Conservation (phyloP, 2,797 vertebrate species). For the Sebastes itinus region DNA sequence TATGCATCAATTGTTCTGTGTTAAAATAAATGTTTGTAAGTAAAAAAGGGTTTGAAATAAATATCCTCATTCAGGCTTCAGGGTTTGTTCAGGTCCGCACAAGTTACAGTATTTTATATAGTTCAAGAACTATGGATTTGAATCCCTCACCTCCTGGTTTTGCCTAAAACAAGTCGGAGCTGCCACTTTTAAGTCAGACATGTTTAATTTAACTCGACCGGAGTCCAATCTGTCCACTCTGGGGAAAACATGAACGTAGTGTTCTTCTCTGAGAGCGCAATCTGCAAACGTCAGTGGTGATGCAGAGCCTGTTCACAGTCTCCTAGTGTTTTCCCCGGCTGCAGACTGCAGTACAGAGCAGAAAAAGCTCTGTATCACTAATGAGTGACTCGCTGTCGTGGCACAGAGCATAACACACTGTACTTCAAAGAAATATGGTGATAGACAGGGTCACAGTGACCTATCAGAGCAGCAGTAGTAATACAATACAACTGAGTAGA, state of each 20-base stretch:
- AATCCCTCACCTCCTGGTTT: background rate
- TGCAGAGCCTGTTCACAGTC: background rate
- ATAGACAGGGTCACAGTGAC: slow-evolving; percentile 13
- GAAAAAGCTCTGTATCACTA: slow-evolving; percentile 9
- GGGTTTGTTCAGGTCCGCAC: background rate
- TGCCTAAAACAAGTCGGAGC: background rate
- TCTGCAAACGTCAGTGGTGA: slow-evolving; percentile 17
- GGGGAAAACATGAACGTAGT: slow-evolving; percentile 19
- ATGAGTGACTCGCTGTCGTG: slow-evolving; percentile 29
- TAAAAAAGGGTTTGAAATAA: background rate
- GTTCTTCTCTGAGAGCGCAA: slow-evolving; percentile 8
- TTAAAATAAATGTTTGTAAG: background rate
- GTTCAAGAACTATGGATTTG: background rate
- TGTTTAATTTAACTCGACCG: background rate
- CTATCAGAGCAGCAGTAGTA: background rate
- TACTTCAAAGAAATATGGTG: slow-evolving; percentile 27
- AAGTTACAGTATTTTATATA: background rate
- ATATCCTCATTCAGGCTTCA: background rate
- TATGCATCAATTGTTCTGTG: background rate
- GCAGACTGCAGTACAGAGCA: slow-evolving; percentile 10
- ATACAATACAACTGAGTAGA: background rate
- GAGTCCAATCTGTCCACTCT: background rate
- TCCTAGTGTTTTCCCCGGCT: background rate
- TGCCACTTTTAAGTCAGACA: background rate
- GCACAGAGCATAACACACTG: slow-evolving; percentile 36